These are phyloP conservation scores for Phyllotreta cruciferae DNA, from an alignment of 2,888 invertebrate species.

Conservation along the genomic window DNA sequence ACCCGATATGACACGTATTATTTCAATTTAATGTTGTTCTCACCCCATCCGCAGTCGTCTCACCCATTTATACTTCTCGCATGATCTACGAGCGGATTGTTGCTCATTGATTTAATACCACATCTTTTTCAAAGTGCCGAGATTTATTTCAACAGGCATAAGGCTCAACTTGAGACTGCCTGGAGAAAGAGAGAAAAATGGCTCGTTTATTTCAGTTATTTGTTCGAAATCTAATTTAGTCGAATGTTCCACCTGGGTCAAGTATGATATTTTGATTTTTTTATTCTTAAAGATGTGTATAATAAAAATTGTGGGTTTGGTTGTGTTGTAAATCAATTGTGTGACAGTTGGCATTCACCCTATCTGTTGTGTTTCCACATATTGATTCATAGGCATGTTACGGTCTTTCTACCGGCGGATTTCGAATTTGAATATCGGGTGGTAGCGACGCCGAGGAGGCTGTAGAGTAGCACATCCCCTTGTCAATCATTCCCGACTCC, in stretches of 20 bases:
- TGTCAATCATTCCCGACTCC: slow-evolving; percentile 56
- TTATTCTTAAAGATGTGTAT: too few species aligned
- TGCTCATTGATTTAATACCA: slow-evolving; percentile 44
- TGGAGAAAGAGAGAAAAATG: slow-evolving; percentile 2
- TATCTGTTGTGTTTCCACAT: slow-evolving; percentile 51
- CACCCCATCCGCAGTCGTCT: slow-evolving; percentile 46
- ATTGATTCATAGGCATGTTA: slow-evolving; percentile 56
- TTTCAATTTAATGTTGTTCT: slow-evolving; percentile 51
- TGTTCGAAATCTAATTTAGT: background rate
- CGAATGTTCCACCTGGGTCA: too few species aligned
- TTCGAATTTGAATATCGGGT: slow-evolving; percentile 52
- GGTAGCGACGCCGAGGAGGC: slow-evolving; percentile 36
- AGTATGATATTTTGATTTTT: too few species aligned
- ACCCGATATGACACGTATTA: slow-evolving; percentile 52
- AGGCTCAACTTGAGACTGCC: slow-evolving; percentile 18
- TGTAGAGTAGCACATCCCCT: slow-evolving; percentile 50
- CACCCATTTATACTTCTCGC: slow-evolving; percentile 43
- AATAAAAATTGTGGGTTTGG: too few species aligned
- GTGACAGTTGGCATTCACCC: slow-evolving; percentile 47
- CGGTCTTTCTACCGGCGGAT: slow-evolving; percentile 46
- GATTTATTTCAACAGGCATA: slow-evolving; percentile 29
- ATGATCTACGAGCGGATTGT: slow-evolving; percentile 49
- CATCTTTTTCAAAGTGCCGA: slow-evolving; percentile 31
- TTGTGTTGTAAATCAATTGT: slow-evolving; percentile 33
- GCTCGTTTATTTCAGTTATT: slow-evolving; percentile 7